Percentiles rank a stretch among this genome's conserved stretches.
Evolutionary conservation across 2,888 invertebrate species (phyloP).

Genomic region (Globia sparganii): DNA sequence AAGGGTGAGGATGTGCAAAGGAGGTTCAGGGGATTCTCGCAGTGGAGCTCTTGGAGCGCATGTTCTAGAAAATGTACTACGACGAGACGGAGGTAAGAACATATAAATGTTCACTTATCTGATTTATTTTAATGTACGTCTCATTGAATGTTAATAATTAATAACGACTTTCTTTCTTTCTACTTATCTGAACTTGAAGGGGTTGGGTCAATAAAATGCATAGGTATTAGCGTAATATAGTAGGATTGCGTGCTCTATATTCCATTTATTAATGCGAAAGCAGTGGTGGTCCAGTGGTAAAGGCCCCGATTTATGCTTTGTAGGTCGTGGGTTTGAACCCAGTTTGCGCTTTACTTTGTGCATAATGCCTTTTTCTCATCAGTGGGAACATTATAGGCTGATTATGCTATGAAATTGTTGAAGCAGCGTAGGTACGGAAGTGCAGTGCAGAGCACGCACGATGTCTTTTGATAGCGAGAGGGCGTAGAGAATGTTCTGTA

Average conservation of each 20-base stretch:
- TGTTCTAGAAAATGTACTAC: constrained; percentile 95
- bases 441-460: not conserved
- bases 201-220: not conserved
- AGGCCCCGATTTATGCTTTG: not conserved
- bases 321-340: too few relatives aligned
- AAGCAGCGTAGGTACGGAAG: not conserved
- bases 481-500: not conserved
- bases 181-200: not conserved
- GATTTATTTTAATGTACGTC: too few relatives aligned
- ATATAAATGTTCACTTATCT: not conserved
- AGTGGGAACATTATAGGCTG: too few relatives aligned
- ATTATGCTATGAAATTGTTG: not conserved
- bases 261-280: not conserved
- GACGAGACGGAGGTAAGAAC: constrained; percentile 92
- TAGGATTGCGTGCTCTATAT: not conserved
- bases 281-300: not conserved
- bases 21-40: constrained; percentile 91
- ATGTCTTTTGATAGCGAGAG: not conserved
- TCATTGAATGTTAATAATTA: too few relatives aligned
- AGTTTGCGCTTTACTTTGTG: too few relatives aligned
- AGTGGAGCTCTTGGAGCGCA: constrained; percentile 96
- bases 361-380: too few relatives aligned
- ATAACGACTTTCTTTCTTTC: too few relatives aligned
- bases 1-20: constrained; percentile 80
- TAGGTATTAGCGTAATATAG: not conserved